Base-by-base conservation (phyloP, 2,888 invertebrate species). In the Drosophila fungiperda region DNA sequence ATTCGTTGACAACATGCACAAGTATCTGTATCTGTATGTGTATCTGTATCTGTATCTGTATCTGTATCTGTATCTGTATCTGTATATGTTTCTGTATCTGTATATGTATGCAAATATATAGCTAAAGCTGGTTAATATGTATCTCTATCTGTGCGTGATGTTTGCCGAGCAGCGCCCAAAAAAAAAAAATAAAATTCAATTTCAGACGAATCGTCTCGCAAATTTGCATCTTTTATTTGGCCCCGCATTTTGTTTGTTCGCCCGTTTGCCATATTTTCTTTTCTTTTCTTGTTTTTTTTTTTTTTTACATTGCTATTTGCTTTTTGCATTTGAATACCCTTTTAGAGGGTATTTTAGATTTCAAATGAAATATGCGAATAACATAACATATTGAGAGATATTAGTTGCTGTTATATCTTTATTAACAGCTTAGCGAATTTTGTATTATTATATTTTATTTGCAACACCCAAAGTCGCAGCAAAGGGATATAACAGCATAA, bases 181-280 rank as follows among this genome's bases (percentile, higher is more conserved):
- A 76, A 74, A 74, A 53, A 45, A 58, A 78, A 80, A 53, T 20
- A 45, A 12, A 6, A 49, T 49, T 49, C 29, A 49, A 49, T 73
- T 83, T 83, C 85, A 38, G 60, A 57, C 70, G 83, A 82, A 78
- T 69, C 60, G 73, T n/a, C 68, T 50, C 71, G 57, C 63, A 73
- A 82, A 83, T 87, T 82, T 84, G 79, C 85, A 84, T 87, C 80
- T 87, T 75, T 75, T 76, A 70, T 80, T 80, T 80, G 61, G 68
- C 69, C 38, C 65, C 67, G 62, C 68, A 71, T 80, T 83, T 86
- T 73, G 62, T 77, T 86, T 84, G 81, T 64, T 83, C 76, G 80
- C 68, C 33, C 66, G 60, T 73, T 83, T 76, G 70, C 59, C 64
- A 66, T 68, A 67, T 74, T 70, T 69, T 35, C 17, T 4, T n/a